phyloP scores from a whole-genome alignment of 2,797 vertebrate genomes.

The Hoplostethus atlanticus region DNA sequence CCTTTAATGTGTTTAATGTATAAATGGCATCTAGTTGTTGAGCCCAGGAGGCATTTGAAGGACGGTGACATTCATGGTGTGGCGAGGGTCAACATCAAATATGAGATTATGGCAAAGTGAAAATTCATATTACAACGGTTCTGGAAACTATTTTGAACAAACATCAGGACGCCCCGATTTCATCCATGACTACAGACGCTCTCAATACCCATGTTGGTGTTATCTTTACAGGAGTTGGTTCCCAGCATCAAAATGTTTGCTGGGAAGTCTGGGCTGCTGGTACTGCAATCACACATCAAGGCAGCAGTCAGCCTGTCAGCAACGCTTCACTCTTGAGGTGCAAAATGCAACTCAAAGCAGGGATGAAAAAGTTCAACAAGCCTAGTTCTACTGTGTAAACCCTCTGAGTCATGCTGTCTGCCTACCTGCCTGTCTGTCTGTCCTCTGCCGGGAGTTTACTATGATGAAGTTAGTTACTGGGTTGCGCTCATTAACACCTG shows the following conservation, averaged over 20 bases:
- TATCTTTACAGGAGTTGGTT: too few species aligned
- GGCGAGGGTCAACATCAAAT: too few species aligned
- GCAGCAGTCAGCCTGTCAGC: constrained; percentile 13
- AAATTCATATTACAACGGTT: too few species aligned
- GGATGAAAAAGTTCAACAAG: background rate
- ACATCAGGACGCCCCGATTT: too few species aligned
- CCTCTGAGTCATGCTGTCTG: constrained; percentile 2
- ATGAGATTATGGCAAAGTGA: too few species aligned
- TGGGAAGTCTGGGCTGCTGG: constrained; percentile 6
- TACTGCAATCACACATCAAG: background rate
- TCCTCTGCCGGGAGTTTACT: constrained; percentile 6
- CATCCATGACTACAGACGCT: too few species aligned
- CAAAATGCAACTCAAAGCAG: constrained; percentile 15
- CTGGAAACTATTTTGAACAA: too few species aligned
- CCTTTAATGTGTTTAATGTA: constrained; percentile 1
- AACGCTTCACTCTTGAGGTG: constrained; percentile 13
- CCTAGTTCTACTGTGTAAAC: background rate
- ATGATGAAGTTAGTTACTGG: constrained; percentile 40
- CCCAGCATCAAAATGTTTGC: constrained; percentile 17
- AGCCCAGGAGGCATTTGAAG: too few species aligned
- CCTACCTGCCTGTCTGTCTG: constrained; percentile 34
- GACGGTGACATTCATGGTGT: too few species aligned
- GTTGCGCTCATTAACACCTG: constrained; percentile 50
- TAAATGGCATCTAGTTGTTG: too few species aligned
- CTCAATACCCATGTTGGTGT: too few species aligned